Base-by-base conservation (phyloP, 2,888 invertebrate genomes). In the Drosophila emarginata region DNA sequence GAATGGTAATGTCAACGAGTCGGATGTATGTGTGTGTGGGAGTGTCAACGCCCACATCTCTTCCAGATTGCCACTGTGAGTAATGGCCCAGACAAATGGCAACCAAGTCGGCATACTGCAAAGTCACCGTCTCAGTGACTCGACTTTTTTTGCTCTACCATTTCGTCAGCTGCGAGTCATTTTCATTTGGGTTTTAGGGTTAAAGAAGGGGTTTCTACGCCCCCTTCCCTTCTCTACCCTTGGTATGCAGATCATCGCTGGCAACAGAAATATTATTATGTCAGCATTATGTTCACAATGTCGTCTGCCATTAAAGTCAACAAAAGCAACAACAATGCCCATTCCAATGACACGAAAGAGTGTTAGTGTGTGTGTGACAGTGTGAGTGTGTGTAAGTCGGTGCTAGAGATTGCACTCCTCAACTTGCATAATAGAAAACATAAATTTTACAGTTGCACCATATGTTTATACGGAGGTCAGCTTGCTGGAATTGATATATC, bases 201-300 rank as follows among this genome's bases (percentile, higher is more conserved):
- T 1, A 12, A 2, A 6, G 37, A 23, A 6, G 14, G 2, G 18
- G 18, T 45, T 61, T 26, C 51, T 61, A 37, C 21, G 3, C 32
- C 32, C 28, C 6, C 28, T 28, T 1, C 28, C 32, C 32, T 9
- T 32, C 9, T 9, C 11, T 12, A 21, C 4, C 4, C 32, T 64
- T 77, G 67, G 60, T 74, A 83, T 79, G 83, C 83, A 83, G 83
- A 86, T 83, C 86, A 83, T 74, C 60, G 64, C 75, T 64, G 67
- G 65, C 73, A 75, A 75, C 82, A 82, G 80, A 82, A 80, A 82
- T 85, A 82, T 82, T 85, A 82, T 82, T 82, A 85, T 82, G 82
- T 78, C 86, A 77, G 82, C 86, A 82, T 82, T 78, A 82, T 85
- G 81, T 76, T 81, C 85, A 82, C 85, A 82, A 82, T 82, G 82